Base-by-base conservation (phyloP, 2,113 vertebrate genomes). In the Sinocyclocheilus anshuiensis region DNA sequence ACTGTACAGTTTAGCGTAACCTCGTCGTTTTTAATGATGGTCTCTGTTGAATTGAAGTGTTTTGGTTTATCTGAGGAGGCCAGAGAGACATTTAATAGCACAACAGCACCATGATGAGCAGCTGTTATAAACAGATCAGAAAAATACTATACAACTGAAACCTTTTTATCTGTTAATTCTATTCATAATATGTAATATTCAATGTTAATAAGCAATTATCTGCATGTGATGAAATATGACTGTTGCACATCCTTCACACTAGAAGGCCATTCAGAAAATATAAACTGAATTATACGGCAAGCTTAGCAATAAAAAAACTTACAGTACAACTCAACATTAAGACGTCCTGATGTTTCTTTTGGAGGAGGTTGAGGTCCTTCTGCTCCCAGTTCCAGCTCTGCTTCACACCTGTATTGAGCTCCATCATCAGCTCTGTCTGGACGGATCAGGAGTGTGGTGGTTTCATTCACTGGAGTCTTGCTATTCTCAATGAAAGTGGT, bases 351-450 rank as follows among this genome's bases (percentile, higher is more conserved):
- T 77, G 29, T 88, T 83, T 89, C 93, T 96, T 26, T 0, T 0
- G 29, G 96, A 18, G 1, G 0, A 0, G 55, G 91, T 86, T 0
- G 22, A 1, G 9, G 13, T 0, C 0, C 90, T 89, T 50, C 90
- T 91, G 0, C 22, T 16, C 45, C 91, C 15, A 48, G 88, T 36
- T 6, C 6, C 80, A 29, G 4, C 3, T 42, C 16, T 0, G 92
- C 91, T 77, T 80, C 90, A 84, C 96, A 97, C 1, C 89, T 91
- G 86, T 95, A 77, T 71, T 42, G 89, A 6, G 84, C 81, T 5
- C 85, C 88, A 0, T 88, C 1, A 65, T 95, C 83, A 0, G 0
- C 6, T 81, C 87, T 92, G 59, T n/a, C 20, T 0, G 87, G 85
- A 7, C 0, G 84, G 87, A 95, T 0, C 0, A 0, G 26, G 53